Conservation (phyloP, 92 coral and sea anemone genomes). For the Phenganax subtilis region DNA sequence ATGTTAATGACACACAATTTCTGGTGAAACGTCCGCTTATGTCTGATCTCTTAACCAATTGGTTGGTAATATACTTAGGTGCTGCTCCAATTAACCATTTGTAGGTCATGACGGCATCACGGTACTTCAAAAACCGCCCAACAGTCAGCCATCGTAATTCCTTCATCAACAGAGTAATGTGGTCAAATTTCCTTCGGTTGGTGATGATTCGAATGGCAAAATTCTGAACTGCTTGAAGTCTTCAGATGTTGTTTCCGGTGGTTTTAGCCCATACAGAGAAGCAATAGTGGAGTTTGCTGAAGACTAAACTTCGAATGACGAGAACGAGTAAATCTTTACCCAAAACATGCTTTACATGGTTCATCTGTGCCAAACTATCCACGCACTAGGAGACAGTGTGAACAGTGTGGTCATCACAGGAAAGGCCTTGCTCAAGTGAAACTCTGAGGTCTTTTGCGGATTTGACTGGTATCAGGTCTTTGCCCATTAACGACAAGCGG, state of each 20-base stretch:
- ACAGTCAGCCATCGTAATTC: constrained; percentile 33
- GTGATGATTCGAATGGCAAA: constrained; percentile 30
- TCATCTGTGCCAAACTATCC: constrained; percentile 35
- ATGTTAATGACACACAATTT: not conserved
- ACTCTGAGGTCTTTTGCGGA: constrained; percentile 41
- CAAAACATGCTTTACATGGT: constrained; percentile 39
- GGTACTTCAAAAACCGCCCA: constrained; percentile 12
- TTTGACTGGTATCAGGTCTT: constrained; percentile 33
- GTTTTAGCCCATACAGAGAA: constrained; percentile 40
- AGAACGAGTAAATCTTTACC: constrained; percentile 40
- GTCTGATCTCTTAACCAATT: constrained; percentile 20
- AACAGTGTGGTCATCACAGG: constrained; percentile 18
- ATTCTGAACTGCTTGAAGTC: constrained; percentile 37
- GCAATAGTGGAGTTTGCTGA: constrained; percentile 41
- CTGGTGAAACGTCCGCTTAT: constrained; percentile 22
- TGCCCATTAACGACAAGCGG: constrained; percentile 35
- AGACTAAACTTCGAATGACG: constrained; percentile 34
- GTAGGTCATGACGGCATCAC: constrained; percentile 31
- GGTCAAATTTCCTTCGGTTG: constrained; percentile 14
- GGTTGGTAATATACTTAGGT: not conserved
- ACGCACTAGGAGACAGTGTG: constrained; percentile 39
- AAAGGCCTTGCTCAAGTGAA: constrained; percentile 25
- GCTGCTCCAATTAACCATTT: constrained; percentile 18
- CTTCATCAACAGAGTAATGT: constrained; percentile 20
- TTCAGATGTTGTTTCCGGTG: constrained; percentile 31